phyloP scores from a whole-genome alignment of 2,113 vertebrate species.

The Syrmaticus mikado region DNA sequence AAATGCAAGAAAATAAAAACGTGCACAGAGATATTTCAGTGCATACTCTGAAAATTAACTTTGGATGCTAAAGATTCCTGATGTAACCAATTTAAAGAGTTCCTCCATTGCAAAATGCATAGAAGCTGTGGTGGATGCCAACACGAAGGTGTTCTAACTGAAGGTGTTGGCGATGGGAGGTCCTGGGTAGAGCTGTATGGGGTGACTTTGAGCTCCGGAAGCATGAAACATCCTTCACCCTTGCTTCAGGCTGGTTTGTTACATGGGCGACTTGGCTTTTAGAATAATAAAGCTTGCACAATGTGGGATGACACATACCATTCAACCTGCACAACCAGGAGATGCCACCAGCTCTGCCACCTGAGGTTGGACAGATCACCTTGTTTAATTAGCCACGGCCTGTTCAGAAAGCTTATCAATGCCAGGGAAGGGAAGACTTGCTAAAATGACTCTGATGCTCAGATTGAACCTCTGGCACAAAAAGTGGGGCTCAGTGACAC shows the following conservation, averaged over 20 bases:
- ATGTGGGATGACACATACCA: not conserved
- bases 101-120: not conserved
- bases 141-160: not conserved
- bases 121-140: not conserved
- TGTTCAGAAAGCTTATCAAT: not conserved
- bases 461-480: not conserved
- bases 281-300: not conserved
- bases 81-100: not conserved
- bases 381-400: not conserved
- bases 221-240: not conserved
- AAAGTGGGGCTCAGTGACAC: rapidly evolving
- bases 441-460: not conserved
- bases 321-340: not conserved
- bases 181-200: not conserved
- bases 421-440: not conserved
- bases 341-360: not conserved
- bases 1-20: not conserved
- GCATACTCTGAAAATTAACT: not conserved
- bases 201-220: not conserved
- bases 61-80: not conserved
- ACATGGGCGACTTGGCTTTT: not conserved
- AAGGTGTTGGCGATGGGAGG: not conserved
- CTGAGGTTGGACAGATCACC: not conserved
- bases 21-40: not conserved
- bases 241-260: not conserved